A percentile compares a stretch with the other conserved stretches of the same genome.
Evolutionary conservation across 2,797 vertebrate genomes (phyloP).

Genomic region (Enteromius treurensis): DNA sequence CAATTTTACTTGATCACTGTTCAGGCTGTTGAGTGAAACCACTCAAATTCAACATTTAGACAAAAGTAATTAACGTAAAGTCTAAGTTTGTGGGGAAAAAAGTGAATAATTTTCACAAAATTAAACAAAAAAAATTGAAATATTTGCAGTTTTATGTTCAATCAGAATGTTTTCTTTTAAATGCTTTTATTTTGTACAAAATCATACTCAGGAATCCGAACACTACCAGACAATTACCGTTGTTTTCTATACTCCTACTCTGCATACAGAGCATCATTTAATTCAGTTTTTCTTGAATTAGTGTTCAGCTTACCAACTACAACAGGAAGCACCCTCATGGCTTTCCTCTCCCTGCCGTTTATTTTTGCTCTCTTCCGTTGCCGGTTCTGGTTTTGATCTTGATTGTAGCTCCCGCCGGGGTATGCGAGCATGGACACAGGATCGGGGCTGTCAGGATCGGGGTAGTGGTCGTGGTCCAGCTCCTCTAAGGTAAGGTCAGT

Average conservation of each 20-base stretch:
- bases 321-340: constrained; percentile 92
- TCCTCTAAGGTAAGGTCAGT: constrained; percentile 67
- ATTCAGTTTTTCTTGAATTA: too few relatives aligned
- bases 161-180: too few relatives aligned
- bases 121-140: too few relatives aligned
- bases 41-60: background rate
- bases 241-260: background rate
- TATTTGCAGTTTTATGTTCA: too few relatives aligned
- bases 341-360: constrained; percentile 90
- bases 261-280: background rate
- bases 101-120: too few relatives aligned
- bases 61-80: too few relatives aligned
- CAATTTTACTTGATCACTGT: background rate
- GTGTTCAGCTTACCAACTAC: constrained; percentile 84
- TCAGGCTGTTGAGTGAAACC: background rate
- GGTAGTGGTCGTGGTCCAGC: constrained; percentile 64
- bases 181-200: too few relatives aligned
- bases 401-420: constrained; percentile 71
- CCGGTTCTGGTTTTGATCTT: constrained; percentile 58
- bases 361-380: constrained; percentile 83
- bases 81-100: too few relatives aligned
- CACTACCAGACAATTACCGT: too few relatives aligned
- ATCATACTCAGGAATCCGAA: too few relatives aligned
- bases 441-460: constrained; percentile 54
- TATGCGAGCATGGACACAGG: constrained; percentile 74